These are phyloP conservation scores for Microcebus murinus DNA, from an alignment of 2,113 vertebrate species.

Conservation along the genomic window DNA sequence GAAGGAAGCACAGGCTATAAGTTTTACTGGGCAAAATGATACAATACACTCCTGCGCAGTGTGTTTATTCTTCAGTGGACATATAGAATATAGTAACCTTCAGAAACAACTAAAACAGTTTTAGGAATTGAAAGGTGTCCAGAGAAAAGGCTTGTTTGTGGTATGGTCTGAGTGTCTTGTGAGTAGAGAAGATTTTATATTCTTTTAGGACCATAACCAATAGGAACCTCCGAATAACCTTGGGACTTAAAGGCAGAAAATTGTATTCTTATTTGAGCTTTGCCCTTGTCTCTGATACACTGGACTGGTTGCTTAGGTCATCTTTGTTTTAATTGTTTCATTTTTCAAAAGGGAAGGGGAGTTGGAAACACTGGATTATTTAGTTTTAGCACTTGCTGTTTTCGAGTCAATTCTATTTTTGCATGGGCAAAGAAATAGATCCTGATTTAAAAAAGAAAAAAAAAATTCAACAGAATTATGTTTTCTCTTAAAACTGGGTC, in stretches of 20 bases:
- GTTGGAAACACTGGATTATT: not conserved
- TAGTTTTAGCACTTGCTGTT: not conserved
- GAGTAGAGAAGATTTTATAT: not conserved
- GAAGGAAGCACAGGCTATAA: not conserved
- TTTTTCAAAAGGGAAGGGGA: not conserved
- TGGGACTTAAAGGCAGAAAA: not conserved
- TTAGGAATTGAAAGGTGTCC: not conserved
- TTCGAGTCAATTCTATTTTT: not conserved
- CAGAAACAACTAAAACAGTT: not conserved
- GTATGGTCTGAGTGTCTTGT: not conserved
- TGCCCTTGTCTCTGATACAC: not conserved
- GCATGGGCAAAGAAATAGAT: not conserved
- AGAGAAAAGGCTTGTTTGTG: not conserved
- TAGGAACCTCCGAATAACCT: not conserved
- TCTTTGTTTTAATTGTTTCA: not conserved
- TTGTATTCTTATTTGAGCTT: not conserved
- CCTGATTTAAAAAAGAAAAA: not conserved
- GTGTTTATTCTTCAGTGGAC: not conserved
- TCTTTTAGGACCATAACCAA: not conserved
- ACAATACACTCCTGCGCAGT: not conserved
- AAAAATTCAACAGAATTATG: not conserved
- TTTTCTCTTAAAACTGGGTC: not conserved
- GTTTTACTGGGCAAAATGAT: constrained; percentile 8
- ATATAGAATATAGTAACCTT: not conserved
- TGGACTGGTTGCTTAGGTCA: not conserved